Evolutionary conservation across 2,888 invertebrate species (phyloP), one percentile per base, ranked within the genome.

Genomic region (Lycocerus yunnanus): DNA sequence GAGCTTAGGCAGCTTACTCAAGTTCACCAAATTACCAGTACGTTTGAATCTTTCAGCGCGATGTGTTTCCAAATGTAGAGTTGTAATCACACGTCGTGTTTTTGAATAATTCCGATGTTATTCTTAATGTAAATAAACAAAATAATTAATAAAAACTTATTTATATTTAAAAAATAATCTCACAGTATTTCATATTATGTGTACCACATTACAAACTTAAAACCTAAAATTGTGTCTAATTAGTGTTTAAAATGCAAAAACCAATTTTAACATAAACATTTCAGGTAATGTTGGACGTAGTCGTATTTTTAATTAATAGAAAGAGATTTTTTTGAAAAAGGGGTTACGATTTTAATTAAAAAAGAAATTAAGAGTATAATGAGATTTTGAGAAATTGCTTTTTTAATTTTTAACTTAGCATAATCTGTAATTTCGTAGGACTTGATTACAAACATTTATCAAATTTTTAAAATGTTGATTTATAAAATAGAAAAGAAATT

Each of bases 1-100:
- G 61, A 63, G 61, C 61, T 63, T 63, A 63, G 61, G 20, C 16
- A 63, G 61, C 61, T 63, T 63, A 63, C 20, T 63, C 61, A 63
- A 63, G 61, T 63, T 63, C 61, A 20, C 61, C 16, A 63, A 63
- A 18, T 63, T 63, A 63, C 18, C 61, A 63, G 61, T 63, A 63
- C 61, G 61, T 16, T 63, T 63, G 16, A 63, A 63, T 18, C 61
- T 63, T 63, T 63, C 61, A 18, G 20, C 16, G 61, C 43, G 43
- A 43, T 43, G 43, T 43, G 43, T 43, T 43, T 43, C 13, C 43
- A 43, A 43, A 43, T 43, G n/a, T 63, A 63, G 20, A 18, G 16
- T 18, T 18, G 20, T 15, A 18, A 63, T 18, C 15, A 63, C 13
- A 11, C 61, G 15, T 18, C 61, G 61, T 18, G 20, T 18, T 63